Evolutionary conservation across 2,113 vertebrate genomes (phyloP), one percentile per base, ranked within the genome.

Genomic region (Phalacrocorax aristotelis): DNA sequence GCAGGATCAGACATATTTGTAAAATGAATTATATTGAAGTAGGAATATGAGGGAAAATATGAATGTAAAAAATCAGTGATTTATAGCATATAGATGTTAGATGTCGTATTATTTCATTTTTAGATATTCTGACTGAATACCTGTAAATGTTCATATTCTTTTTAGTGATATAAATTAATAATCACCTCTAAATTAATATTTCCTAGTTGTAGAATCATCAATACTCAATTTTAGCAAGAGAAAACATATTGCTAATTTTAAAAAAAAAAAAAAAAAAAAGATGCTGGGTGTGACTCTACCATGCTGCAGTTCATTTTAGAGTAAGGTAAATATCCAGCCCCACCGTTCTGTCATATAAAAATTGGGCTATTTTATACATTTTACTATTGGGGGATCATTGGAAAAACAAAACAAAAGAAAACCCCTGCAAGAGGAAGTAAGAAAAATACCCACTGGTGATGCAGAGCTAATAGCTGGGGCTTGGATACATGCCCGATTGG

Each of bases 1-100:
- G 74, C 93, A 96, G 84, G 84, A 94, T 96, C 81, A 96, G 92
- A 72, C 75, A 68, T 93, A 96, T 92, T 96, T 95, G 96, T 97
- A 97, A 94, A 98, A 82, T 97, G 92, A 97, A 93, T 87, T 96
- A 95, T 97, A 89, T 97, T 97, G 87, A 95, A 91, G 74, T 96
- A 95, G 96, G 61, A 80, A 88, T 87, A 91, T 83, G 80, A 95
- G 75, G 64, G 71, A 87, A 95, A 96, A 90, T 77, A 54, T 77
- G 48, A 95, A 95, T 97, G 69, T 96, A 90, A 92, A 95, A 72
- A 83, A 87, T 68, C 78, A 93, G 71, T 95, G 94, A 94, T 96
- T 78, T 98, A 87, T 95, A 61, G 46, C 91, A 95, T 88, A 83
- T 94, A 81, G 51, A 55, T 94, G 70, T 86, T 97, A 89, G 90